These are phyloP conservation scores for Lordiphosa mommai DNA, from an alignment of 1,140 invertebrate species.

Conservation along the genomic window DNA sequence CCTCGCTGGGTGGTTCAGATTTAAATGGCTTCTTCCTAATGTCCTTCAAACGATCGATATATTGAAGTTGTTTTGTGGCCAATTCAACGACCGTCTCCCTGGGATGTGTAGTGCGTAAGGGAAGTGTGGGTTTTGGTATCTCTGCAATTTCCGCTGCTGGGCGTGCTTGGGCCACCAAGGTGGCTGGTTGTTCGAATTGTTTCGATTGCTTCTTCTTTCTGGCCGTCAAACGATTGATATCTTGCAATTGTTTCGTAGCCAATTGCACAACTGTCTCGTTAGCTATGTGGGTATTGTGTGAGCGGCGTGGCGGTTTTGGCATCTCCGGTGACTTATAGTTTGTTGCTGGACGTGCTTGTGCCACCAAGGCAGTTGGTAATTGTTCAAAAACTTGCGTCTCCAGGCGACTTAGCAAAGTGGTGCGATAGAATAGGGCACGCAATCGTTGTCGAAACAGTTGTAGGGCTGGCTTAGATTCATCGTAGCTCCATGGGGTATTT, in stretches of 20 bases:
- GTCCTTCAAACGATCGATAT: neutral
- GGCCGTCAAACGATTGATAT: too few species aligned
- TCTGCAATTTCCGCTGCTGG: constrained; percentile 3
- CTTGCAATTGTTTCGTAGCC: too few species aligned
- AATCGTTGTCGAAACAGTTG: constrained; percentile 57
- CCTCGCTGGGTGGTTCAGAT: constrained; percentile 21
- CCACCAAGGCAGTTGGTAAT: constrained; percentile 22
- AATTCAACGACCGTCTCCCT: neutral
- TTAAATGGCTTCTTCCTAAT: constrained; percentile 3
- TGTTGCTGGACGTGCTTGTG: constrained; percentile 6
- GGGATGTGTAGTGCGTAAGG: too few species aligned
- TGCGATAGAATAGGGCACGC: constrained; percentile 53
- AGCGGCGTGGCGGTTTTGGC: neutral
- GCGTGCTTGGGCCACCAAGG: constrained; percentile 11
- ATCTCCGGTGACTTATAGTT: neutral
- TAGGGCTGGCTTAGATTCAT: constrained; percentile 26
- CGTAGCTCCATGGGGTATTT: neutral
- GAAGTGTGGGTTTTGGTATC: neutral
- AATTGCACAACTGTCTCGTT: too few species aligned
- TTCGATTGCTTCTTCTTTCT: too few species aligned
- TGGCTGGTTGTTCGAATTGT: constrained; percentile 30
- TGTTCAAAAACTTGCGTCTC: constrained; percentile 26
- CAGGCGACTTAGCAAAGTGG: constrained; percentile 59
- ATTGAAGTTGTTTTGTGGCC: neutral
- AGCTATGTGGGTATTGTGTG: too few species aligned